Evolutionary conservation across 1,140 invertebrate genomes (phyloP).

Genomic region (Drosophila erecta): DNA sequence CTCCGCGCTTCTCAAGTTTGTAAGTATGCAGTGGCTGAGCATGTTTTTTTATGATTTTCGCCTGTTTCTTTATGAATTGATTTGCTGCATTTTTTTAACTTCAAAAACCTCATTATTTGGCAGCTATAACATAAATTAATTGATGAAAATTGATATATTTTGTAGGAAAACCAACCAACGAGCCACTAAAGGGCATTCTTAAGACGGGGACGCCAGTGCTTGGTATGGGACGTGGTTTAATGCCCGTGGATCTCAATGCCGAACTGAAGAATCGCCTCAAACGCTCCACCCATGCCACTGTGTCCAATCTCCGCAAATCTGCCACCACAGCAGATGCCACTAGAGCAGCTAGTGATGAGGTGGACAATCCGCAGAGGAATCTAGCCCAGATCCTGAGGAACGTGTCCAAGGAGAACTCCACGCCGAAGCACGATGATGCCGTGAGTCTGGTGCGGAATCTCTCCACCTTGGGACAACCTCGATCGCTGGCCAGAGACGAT

Average conservation of each 20-base stretch:
- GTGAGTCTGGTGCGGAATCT: conserved; percentile 77
- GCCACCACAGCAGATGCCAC: conserved; percentile 69
- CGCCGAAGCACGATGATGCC: conserved; percentile 73
- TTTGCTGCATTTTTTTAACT: neutral
- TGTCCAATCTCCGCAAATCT: conserved; percentile 79
- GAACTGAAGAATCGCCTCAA: conserved; percentile 81
- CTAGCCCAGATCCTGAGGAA: conserved; percentile 66
- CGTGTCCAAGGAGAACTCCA: conserved; percentile 70
- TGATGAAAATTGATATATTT: neutral
- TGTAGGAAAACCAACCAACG: conserved; percentile 39
- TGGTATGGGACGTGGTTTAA: conserved; percentile 66
- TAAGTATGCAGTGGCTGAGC: neutral
- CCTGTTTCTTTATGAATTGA: conserved; percentile 21
- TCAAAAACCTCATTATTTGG: neutral
- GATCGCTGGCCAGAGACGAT: conserved; percentile 19
- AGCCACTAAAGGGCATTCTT: conserved; percentile 84
- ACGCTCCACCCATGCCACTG: conserved; percentile 77
- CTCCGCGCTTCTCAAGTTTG: neutral
- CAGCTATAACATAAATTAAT: neutral
- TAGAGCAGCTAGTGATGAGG: conserved; percentile 34
- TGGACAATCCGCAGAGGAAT: conserved; percentile 67
- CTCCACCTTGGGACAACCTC: conserved; percentile 63
- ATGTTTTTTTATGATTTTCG: conserved; percentile 15
- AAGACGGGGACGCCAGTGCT: conserved; percentile 84
- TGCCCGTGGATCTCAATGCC: conserved; percentile 81